These are phyloP conservation scores for Xenus cinereus DNA, from an alignment of 2,113 vertebrate genomes.

Conservation along the genomic window DNA sequence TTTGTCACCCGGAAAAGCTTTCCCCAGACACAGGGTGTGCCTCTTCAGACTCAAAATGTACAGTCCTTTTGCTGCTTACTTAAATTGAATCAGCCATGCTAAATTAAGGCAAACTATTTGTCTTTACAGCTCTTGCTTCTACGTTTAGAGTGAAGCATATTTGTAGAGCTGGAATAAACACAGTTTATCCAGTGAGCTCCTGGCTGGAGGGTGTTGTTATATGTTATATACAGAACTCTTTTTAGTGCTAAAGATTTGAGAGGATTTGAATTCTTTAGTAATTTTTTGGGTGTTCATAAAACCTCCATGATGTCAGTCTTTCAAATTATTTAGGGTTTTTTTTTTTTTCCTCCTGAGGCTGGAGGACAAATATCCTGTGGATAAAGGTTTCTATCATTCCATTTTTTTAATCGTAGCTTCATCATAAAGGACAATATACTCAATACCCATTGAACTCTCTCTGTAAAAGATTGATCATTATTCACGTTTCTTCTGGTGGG, in stretches of 20 bases:
- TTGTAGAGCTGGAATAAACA: neutral
- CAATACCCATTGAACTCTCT: neutral
- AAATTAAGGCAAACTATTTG: neutral
- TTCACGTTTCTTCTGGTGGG: slow-evolving; percentile 12
- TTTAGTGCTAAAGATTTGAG: neutral
- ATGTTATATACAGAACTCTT: neutral
- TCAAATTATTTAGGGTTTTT: neutral
- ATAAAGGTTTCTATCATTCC: fast-evolving
- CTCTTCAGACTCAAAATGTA: neutral
- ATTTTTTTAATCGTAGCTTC: neutral
- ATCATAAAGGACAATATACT: neutral
- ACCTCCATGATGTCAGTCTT: neutral
- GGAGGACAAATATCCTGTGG: neutral
- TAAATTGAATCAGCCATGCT: neutral
- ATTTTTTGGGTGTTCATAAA: neutral
- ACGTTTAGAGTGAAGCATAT: neutral
- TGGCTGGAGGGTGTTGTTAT: neutral
- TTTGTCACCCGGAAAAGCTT: neutral
- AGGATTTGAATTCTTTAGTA: neutral
- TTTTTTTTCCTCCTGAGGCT: neutral
- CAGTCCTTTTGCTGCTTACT: neutral
- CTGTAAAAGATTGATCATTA: neutral
- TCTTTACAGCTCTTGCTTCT: neutral
- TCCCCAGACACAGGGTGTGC: neutral
- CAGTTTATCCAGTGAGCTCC: neutral